Evolutionary conservation across 2,888 invertebrate species (phyloP).

Genomic region (Diplolepis rosae): DNA sequence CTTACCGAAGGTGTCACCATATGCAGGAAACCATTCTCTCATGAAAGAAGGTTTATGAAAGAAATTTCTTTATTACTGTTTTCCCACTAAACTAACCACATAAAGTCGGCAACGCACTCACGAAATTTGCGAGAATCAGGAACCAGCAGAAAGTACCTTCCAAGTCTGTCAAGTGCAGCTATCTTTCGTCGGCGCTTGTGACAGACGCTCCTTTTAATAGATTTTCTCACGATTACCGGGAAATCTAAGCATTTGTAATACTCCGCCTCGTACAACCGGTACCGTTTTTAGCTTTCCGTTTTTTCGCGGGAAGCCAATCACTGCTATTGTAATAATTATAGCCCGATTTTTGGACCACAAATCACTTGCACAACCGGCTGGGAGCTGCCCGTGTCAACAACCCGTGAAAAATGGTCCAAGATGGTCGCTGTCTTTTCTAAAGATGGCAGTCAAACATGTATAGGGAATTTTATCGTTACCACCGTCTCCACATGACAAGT

Average conservation of each 20-base stretch:
- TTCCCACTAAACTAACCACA: background rate
- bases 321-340: slow-evolving; percentile 43
- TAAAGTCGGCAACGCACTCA: slow-evolving; percentile 15
- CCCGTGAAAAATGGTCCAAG: slow-evolving; percentile 67
- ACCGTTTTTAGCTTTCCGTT: background rate
- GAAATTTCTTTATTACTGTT: background rate
- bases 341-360: slow-evolving; percentile 56
- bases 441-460: slow-evolving; percentile 51
- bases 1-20: slow-evolving; percentile 67
- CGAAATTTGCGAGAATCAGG: slow-evolving; percentile 5
- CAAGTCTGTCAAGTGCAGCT: background rate
- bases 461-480: slow-evolving; percentile 34
- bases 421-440: slow-evolving; percentile 56
- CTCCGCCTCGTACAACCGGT: background rate
- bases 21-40: slow-evolving; percentile 62
- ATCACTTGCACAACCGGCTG: slow-evolving; percentile 68
- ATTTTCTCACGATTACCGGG: slow-evolving; percentile 48
- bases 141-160: slow-evolving; percentile 16
- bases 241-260: background rate
- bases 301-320: slow-evolving; percentile 36
- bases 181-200: slow-evolving; percentile 45
- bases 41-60: background rate
- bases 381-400: slow-evolving; percentile 68
- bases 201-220: slow-evolving; percentile 60
- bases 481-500: too few relatives aligned